A percentile compares a stretch with the other conserved stretches of the same genome.
Evolutionary conservation across 2,888 invertebrate genomes (phyloP).

Genomic region (Sepioteuthis lessoniana): DNA sequence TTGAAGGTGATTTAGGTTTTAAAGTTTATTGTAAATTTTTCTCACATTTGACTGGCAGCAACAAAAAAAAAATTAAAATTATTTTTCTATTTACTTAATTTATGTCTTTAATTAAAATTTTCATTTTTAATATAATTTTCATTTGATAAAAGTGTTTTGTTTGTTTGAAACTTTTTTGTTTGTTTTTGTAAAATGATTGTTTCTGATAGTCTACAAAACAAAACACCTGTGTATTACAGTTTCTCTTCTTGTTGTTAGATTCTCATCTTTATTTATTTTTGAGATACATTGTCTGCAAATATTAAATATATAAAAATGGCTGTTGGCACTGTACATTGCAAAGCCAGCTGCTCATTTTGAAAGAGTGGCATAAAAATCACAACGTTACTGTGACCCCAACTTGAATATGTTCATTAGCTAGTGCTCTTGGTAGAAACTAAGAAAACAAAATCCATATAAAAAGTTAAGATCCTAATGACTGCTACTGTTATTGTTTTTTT

Average conservation of each 20-base stretch:
- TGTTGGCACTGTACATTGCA: neutral
- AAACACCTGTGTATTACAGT: constrained; percentile 21
- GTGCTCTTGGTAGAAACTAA: no score
- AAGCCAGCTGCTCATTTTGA: neutral
- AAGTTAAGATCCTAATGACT: neutral
- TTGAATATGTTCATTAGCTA: neutral
- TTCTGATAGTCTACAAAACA: neutral
- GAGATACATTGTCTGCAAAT: neutral
- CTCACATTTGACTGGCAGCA: neutral
- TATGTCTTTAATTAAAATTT: neutral
- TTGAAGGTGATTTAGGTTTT: neutral
- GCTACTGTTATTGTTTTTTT: no score
- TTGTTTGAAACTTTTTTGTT: neutral
- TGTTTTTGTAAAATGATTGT: neutral
- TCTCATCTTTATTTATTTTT: neutral
- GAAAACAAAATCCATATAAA: neutral
- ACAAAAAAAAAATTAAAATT: neutral
- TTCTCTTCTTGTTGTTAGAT: neutral
- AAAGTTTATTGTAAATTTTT: neutral
- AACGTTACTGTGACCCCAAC: neutral
- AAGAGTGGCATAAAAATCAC: neutral
- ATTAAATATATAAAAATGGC: neutral
- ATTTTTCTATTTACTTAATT: neutral
- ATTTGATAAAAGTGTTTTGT: neutral
- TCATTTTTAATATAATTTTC: neutral